These are phyloP conservation scores for Polia nebulosa DNA, from an alignment of 2,888 invertebrate genomes.

Conservation along the genomic window DNA sequence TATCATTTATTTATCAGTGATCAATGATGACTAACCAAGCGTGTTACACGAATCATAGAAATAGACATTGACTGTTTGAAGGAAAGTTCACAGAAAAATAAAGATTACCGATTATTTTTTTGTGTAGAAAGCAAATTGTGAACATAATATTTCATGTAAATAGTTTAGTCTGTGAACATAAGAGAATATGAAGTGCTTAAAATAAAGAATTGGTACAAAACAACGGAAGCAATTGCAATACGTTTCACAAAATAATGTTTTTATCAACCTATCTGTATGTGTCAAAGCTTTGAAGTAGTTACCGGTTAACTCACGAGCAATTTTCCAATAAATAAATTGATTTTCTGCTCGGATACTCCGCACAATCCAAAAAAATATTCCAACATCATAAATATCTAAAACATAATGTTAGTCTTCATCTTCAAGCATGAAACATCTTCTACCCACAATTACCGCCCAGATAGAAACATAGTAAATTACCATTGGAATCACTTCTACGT, in stretches of 20 bases:
- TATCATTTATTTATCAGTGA: too few species aligned
- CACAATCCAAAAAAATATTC: constrained; percentile 6
- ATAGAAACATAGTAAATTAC: constrained; percentile 61
- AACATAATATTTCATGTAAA: too few species aligned
- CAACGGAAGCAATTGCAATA: not conserved
- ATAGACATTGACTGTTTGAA: too few species aligned
- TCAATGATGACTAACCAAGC: too few species aligned
- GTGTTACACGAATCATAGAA: too few species aligned
- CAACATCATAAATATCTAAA: constrained; percentile 24
- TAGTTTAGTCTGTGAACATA: not conserved
- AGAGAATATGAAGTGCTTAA: not conserved
- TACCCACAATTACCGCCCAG: constrained; percentile 52
- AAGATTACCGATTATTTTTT: too few species aligned
- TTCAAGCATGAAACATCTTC: constrained; percentile 37
- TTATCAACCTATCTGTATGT: too few species aligned
- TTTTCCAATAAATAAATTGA: constrained; percentile 7
- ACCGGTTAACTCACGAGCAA: not conserved
- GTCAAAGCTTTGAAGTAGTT: not conserved
- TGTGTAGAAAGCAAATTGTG: too few species aligned
- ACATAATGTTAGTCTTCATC: constrained; percentile 48
- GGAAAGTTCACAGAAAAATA: too few species aligned
- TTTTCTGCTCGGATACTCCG: constrained; percentile 5
- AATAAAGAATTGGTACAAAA: not conserved
- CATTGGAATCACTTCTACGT: constrained; percentile 54
- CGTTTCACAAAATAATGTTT: not conserved